Percentiles rank a stretch among this genome's conserved stretches.
Conservation (phyloP, 2,888 invertebrate genomes). For the Leptinotarsa juncta region DNA sequence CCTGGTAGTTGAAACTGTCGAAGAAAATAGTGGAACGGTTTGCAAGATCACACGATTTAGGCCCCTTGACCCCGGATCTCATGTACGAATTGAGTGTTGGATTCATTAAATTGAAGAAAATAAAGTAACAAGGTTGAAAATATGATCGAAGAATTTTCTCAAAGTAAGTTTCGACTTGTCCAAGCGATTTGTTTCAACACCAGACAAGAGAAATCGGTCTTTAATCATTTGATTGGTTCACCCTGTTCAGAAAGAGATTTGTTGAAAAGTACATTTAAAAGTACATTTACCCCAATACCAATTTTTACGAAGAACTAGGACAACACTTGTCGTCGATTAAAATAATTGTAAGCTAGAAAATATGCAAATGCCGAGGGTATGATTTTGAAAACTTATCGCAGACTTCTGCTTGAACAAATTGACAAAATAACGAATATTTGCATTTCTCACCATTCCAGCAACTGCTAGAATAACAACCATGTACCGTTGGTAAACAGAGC, state of each 20-base stretch:
- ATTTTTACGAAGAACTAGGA: slow-evolving; percentile 7
- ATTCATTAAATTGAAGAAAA: too few species aligned
- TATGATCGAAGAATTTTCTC: too few species aligned
- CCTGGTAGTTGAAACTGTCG: too few species aligned
- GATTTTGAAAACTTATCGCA: not conserved
- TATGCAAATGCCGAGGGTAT: not conserved
- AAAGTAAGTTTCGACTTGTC: too few species aligned
- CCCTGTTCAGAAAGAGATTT: not conserved
- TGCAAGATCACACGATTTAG: too few species aligned
- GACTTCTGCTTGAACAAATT: not conserved
- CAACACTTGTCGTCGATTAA: slow-evolving; percentile 11
- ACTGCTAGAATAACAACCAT: slow-evolving; percentile 22
- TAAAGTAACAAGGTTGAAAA: too few species aligned
- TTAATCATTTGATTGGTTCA: too few species aligned
- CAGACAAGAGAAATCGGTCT: too few species aligned
- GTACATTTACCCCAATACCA: not conserved
- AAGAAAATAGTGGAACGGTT: too few species aligned
- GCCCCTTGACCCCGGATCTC: too few species aligned
- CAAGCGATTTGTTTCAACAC: too few species aligned
- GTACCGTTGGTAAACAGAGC: slow-evolving; percentile 23
- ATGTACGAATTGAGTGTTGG: too few species aligned
- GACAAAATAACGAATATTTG: slow-evolving; percentile 30
- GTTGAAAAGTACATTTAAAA: not conserved
- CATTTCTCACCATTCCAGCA: slow-evolving; percentile 30
- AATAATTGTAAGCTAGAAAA: slow-evolving; percentile 15